phyloP scores from a whole-genome alignment of 2,113 vertebrate species.

The Amphilophus citrinellus region DNA sequence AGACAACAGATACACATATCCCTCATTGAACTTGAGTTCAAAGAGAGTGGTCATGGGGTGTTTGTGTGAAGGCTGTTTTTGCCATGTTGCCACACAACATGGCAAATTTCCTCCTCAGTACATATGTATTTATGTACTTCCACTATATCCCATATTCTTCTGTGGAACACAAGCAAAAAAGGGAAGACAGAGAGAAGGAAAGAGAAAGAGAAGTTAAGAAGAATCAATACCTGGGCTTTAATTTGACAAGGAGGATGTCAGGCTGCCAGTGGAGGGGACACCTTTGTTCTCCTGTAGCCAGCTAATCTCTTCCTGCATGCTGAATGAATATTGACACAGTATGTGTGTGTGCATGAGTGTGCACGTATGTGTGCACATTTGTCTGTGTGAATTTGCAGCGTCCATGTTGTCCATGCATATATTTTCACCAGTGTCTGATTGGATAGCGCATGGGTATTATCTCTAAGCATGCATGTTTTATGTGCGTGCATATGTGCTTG shows the following conservation, averaged over 20 bases:
- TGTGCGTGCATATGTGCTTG: slow-evolving; percentile 12
- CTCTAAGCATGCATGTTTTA: slow-evolving; percentile 35
- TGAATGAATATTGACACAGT: slow-evolving; percentile 88
- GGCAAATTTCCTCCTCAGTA: slow-evolving; percentile 23
- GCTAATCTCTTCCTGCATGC: slow-evolving; percentile 86
- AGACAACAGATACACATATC: slow-evolving; percentile 76
- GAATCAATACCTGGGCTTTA: slow-evolving; percentile 89
- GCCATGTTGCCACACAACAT: slow-evolving; percentile 56
- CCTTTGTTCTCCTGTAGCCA: slow-evolving; percentile 92
- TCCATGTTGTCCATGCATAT: slow-evolving; percentile 49
- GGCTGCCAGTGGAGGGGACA: slow-evolving; percentile 81
- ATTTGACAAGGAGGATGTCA: slow-evolving; percentile 90
- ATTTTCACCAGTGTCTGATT: slow-evolving; percentile 42
- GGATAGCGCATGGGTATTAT: slow-evolving; percentile 37
- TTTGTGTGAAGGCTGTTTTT: slow-evolving; percentile 29
- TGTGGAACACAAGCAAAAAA: slow-evolving; percentile 77
- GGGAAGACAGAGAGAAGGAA: slow-evolving; percentile 77
- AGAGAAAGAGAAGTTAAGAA: slow-evolving; percentile 24
- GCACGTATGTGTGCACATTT: slow-evolving; percentile 13
- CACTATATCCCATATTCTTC: slow-evolving; percentile 79
- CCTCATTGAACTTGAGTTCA: slow-evolving; percentile 73
- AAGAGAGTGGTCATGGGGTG: slow-evolving; percentile 53
- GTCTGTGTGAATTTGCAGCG: slow-evolving; percentile 37
- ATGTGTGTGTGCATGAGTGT: not conserved
- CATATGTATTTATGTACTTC: slow-evolving; percentile 35